A percentile compares a stretch with the other conserved stretches of the same genome.
These are phyloP conservation scores for Drosophila varians DNA, from an alignment of 1,140 invertebrate species.

Conservation along the genomic window DNA sequence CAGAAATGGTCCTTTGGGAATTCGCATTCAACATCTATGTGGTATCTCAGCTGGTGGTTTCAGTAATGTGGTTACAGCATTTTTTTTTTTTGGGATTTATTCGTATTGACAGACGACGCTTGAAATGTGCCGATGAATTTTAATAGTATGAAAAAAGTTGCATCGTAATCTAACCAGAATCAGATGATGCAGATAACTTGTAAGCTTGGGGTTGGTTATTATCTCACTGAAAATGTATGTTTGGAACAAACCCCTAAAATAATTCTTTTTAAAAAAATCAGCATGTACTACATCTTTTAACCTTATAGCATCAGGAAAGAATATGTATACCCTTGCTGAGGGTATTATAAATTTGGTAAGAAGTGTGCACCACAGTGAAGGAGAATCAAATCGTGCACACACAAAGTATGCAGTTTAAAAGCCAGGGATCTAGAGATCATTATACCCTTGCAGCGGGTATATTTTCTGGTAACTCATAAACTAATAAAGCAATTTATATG, in stretches of 20 bases:
- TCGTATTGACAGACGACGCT: constrained; percentile 4
- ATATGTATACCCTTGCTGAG: not conserved
- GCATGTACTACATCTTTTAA: too few relatives aligned
- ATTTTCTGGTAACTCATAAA: too few relatives aligned
- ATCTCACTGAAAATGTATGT: not conserved
- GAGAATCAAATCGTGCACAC: too few relatives aligned
- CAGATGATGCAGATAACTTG: constrained; percentile 24
- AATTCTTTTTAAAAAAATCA: too few relatives aligned
- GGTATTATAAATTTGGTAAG: not conserved
- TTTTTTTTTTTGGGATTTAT: constrained; percentile 55
- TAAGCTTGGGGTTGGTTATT: constrained; percentile 1
- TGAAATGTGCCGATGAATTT: constrained; percentile 63
- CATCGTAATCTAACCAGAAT: constrained; percentile 32
- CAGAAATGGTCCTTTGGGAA: constrained; percentile 57
- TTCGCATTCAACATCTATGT: constrained; percentile 26
- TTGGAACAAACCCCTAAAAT: not conserved
- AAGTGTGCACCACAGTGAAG: not conserved
- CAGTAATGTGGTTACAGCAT: constrained; percentile 14
- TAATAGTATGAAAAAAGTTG: constrained; percentile 54
- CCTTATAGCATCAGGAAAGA: too few relatives aligned
- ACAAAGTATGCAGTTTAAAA: too few relatives aligned
- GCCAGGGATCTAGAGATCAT: too few relatives aligned
- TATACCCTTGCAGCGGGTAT: too few relatives aligned
- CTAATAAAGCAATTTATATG: too few relatives aligned
- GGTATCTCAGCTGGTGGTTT: constrained; percentile 33